phyloP scores from a whole-genome alignment of 2,113 vertebrate species.

The Hyaena hyaena region DNA sequence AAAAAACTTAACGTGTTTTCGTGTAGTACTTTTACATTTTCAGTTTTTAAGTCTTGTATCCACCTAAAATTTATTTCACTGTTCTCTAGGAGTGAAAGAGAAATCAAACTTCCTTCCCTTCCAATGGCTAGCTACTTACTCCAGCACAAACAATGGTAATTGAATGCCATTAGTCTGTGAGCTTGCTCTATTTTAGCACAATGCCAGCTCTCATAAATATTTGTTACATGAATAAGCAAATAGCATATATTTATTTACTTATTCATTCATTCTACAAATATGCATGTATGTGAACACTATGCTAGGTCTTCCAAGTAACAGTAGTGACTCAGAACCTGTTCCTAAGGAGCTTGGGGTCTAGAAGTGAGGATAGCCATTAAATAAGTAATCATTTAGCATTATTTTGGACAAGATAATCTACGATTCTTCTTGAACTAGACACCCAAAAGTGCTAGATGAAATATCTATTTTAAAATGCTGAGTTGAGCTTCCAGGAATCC shows the following conservation, averaged over 20 bases:
- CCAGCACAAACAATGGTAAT: not conserved
- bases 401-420: not conserved
- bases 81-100: not conserved
- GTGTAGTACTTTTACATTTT: not conserved
- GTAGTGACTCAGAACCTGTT: not conserved
- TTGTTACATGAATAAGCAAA: not conserved
- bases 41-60: not conserved
- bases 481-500: not conserved
- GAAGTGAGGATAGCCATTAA: not conserved
- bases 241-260: not conserved
- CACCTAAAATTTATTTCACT: conserved; percentile 17
- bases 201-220: not conserved
- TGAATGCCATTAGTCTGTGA: not conserved
- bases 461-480: not conserved
- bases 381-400: not conserved
- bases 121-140: not conserved
- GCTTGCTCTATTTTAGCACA: not conserved
- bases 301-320: not conserved
- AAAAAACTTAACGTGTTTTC: not conserved
- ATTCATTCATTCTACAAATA: conserved; percentile 16
- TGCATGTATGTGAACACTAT: not conserved
- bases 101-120: not conserved
- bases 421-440: not conserved
- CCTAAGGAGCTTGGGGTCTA: not conserved
- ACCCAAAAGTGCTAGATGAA: not conserved